Evolutionary conservation across 2,888 invertebrate genomes (phyloP), one percentile per base, ranked within the genome.

Genomic region (Cotesia congregata): DNA sequence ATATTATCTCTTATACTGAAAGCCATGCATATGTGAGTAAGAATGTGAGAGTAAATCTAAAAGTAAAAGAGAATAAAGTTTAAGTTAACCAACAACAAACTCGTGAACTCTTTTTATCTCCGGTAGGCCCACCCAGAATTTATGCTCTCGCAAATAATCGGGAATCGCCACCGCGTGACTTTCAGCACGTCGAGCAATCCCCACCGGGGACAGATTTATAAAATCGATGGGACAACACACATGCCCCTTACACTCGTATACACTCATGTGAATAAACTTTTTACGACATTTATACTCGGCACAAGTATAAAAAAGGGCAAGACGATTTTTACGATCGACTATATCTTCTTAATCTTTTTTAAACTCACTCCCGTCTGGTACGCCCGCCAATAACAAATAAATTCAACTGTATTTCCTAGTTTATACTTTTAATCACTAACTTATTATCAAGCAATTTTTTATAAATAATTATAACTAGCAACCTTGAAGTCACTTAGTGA

Each of bases 131-230:
- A 74, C 72, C 75, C 65, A 73, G 77, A 78, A 85, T 85, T 85
- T 85, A 85, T 84, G 79, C 78, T 83, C 83, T 83, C 83, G 82
- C 85, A 85, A 84, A 85, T 85, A 83, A 80, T 83, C 77, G 73
- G 68, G 78, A 83, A 85, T 85, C 82, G 83, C 82, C 80, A 79
- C 77, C 79, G 74, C 71, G 68, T 38, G 76, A 79, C 79, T 80
- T 79, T 82, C 80, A 82, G 81, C 83, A 78, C 75, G 69, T 77
- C 60, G 41, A 70, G 72, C 74, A 59, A 59, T 59, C 12, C 38
- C 70, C 39, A 12, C 15, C n/a, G 71, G 39, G 39, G 59, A 50
- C 77, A 79, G 80, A 78, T 78, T 78, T 77, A 80, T 72, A 77
- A 78, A 80, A 77, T 76, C 74, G 74, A 72, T 71, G 67, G 69